A percentile compares a stretch with the other conserved stretches of the same genome.
These are phyloP conservation scores for Leucopsar rothschildi DNA, from an alignment of 2,113 vertebrate species.

Conservation along the genomic window DNA sequence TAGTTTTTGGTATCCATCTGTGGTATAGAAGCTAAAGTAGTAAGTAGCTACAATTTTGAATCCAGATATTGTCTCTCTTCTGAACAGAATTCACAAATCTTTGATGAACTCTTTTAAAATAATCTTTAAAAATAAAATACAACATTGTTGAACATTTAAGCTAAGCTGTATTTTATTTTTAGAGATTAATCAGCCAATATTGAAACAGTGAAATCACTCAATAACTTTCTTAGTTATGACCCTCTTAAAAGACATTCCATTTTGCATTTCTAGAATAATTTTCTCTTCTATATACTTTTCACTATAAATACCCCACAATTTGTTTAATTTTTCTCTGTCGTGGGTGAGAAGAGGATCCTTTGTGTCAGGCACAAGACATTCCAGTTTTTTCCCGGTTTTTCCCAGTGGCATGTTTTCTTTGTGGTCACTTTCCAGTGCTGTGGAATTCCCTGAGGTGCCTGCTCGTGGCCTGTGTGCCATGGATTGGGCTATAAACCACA, in stretches of 20 bases:
- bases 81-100: not conserved
- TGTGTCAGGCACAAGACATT: not conserved
- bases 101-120: not conserved
- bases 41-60: not conserved
- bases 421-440: not conserved
- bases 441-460: not conserved
- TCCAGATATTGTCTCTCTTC: not conserved
- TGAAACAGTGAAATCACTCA: not conserved
- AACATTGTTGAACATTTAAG: not conserved
- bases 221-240: not conserved
- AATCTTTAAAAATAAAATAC: not conserved
- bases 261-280: not conserved
- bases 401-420: rapidly evolving
- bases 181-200: not conserved
- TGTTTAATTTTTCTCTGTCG: not conserved
- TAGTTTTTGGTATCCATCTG: not conserved
- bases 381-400: not conserved
- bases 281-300: not conserved
- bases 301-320: not conserved
- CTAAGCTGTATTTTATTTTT: not conserved
- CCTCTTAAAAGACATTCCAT: not conserved
- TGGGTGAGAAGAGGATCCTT: not conserved
- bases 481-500: not conserved
- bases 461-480: not conserved
- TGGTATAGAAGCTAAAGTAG: not conserved